Evolutionary conservation across 2,888 invertebrate species (phyloP).

Genomic region (Ormyrus labotus): DNA sequence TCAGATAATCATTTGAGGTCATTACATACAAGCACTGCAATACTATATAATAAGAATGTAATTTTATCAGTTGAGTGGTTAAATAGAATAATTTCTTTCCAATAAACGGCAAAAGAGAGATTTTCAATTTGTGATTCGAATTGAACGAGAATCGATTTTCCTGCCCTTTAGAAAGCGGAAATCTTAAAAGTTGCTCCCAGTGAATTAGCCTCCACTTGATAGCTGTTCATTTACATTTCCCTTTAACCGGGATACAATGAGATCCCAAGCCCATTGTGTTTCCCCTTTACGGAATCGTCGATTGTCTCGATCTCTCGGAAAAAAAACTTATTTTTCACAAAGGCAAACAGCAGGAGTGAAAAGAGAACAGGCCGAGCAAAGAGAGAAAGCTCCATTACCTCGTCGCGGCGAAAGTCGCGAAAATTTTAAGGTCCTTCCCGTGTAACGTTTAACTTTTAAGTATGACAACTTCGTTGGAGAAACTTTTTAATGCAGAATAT

Average conservation of each 20-base stretch:
- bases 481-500: slow-evolving; percentile 50
- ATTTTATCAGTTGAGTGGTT: no score
- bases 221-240: slow-evolving; percentile 22
- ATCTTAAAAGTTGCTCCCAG: not conserved
- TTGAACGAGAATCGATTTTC: not conserved
- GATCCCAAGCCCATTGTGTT: slow-evolving; percentile 14
- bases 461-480: slow-evolving; percentile 35
- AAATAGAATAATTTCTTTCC: no score
- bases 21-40: no score
- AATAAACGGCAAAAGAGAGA: no score
- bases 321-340: slow-evolving; percentile 9
- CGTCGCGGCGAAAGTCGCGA: not conserved
- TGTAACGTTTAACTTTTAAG: slow-evolving; percentile 50
- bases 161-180: not conserved
- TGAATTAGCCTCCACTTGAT: slow-evolving; percentile 21
- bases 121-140: no score
- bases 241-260: not conserved
- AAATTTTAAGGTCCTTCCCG: slow-evolving; percentile 30
- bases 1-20: no score
- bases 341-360: not conserved
- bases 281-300: slow-evolving; percentile 6
- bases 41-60: no score
- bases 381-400: no score
- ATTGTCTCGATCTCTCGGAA: slow-evolving; percentile 22
- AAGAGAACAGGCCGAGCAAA: no score